Conservation (phyloP, 2,113 vertebrate genomes). For the Nanger granti region DNA sequence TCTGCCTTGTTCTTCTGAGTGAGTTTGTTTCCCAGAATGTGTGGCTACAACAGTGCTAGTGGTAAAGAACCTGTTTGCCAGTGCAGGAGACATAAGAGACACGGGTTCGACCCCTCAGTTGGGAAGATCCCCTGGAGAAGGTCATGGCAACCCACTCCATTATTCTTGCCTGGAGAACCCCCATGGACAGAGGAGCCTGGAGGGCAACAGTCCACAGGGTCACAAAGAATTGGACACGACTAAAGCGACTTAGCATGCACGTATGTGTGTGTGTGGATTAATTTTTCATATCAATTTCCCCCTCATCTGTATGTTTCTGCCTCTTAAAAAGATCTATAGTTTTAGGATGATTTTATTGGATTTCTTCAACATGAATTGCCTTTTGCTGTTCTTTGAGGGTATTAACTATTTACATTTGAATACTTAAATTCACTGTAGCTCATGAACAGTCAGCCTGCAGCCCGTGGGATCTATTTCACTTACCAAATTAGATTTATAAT, state of each 20-base stretch:
- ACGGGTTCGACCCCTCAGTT: neutral
- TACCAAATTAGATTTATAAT: conserved; percentile 38
- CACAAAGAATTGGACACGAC: neutral
- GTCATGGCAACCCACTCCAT: neutral
- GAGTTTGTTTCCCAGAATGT: accelerated
- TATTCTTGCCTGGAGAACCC: neutral
- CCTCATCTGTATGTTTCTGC: neutral
- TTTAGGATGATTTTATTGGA: neutral
- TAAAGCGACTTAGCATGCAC: neutral
- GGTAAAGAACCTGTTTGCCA: neutral
- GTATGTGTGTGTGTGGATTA: neutral
- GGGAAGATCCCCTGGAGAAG: neutral
- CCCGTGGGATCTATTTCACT: conserved; percentile 14
- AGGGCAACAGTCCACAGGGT: neutral
- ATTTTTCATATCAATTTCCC: neutral
- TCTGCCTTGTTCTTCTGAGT: too few species aligned
- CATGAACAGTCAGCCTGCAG: neutral
- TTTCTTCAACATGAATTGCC: neutral
- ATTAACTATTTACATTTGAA: neutral
- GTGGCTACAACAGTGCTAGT: neutral
- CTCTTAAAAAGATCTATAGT: neutral
- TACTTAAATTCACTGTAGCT: neutral
- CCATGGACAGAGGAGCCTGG: neutral
- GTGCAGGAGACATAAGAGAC: neutral
- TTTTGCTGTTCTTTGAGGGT: neutral